Percentiles rank a stretch among this genome's conserved stretches.
Conservation (phyloP, 2,797 vertebrate species). For the Micromesistius poutassou region DNA sequence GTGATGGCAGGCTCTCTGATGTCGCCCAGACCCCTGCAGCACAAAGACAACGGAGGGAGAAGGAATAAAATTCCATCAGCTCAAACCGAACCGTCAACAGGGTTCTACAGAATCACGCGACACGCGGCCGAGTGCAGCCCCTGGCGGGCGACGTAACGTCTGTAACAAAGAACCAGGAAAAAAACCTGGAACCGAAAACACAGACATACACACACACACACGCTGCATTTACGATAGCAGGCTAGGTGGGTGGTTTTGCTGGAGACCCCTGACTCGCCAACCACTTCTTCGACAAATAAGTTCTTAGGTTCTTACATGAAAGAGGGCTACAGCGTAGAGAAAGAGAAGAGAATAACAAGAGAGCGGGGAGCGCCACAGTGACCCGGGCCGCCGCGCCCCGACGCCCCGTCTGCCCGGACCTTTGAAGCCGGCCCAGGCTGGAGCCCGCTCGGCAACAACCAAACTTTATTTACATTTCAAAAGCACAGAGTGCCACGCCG, state of each 20-base stretch:
- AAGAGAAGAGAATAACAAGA: slow-evolving; percentile 30
- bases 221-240: background rate
- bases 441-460: slow-evolving; percentile 74
- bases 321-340: slow-evolving; percentile 63
- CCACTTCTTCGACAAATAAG: slow-evolving; percentile 50
- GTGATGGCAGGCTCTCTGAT: background rate
- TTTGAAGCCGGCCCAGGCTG: slow-evolving; percentile 63
- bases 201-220: background rate
- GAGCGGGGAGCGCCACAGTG: background rate
- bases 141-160: background rate
- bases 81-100: background rate
- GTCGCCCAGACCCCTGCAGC: background rate
- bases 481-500: slow-evolving; percentile 66
- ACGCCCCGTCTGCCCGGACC: slow-evolving; percentile 52
- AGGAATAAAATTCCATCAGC: background rate
- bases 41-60: background rate
- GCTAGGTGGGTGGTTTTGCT: slow-evolving; percentile 38
- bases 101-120: background rate
- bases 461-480: slow-evolving; percentile 80
- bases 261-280: slow-evolving; percentile 14
- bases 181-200: background rate
- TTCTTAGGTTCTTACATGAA: slow-evolving; percentile 57
- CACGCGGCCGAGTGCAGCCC: background rate
- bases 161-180: background rate
- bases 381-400: too few relatives aligned